Evolutionary conservation across 2,113 vertebrate genomes (phyloP).

Genomic region (Vulpes lagopus): DNA sequence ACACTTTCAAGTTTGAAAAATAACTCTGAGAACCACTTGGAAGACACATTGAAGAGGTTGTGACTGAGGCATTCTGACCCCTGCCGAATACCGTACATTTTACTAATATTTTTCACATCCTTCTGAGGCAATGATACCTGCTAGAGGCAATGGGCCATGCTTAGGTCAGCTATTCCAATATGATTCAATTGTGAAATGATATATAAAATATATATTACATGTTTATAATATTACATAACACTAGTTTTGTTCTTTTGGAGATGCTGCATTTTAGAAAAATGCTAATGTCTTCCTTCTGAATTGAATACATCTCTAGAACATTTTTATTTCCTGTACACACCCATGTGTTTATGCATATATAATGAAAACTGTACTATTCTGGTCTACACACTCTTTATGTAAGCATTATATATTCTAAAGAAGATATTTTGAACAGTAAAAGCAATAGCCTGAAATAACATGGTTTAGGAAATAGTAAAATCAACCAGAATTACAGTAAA

Average conservation of each 20-base stretch:
- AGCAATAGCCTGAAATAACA: slow-evolving; percentile 63
- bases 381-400: not conserved
- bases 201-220: not conserved
- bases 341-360: not conserved
- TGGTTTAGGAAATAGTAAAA: slow-evolving; percentile 66
- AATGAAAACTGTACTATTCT: not conserved
- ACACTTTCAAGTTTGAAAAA: not conserved
- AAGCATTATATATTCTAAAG: slow-evolving; percentile 63
- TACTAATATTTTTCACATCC: not conserved
- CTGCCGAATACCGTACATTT: not conserved
- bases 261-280: not conserved
- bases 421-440: slow-evolving; percentile 76
- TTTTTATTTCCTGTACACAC: slow-evolving; percentile 36
- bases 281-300: not conserved
- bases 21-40: not conserved
- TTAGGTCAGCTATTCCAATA: not conserved
- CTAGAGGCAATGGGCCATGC: not conserved
- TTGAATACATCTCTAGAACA: not conserved
- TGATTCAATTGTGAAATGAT: not conserved
- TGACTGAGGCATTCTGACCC: not conserved
- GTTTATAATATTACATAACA: not conserved
- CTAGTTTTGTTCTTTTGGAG: not conserved
- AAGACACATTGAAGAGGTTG: not conserved
- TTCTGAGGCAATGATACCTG: not conserved
- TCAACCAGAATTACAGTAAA: slow-evolving; percentile 56